Conservation (phyloP, 1,140 invertebrate genomes). For the Choristoneura fumiferana region DNA sequence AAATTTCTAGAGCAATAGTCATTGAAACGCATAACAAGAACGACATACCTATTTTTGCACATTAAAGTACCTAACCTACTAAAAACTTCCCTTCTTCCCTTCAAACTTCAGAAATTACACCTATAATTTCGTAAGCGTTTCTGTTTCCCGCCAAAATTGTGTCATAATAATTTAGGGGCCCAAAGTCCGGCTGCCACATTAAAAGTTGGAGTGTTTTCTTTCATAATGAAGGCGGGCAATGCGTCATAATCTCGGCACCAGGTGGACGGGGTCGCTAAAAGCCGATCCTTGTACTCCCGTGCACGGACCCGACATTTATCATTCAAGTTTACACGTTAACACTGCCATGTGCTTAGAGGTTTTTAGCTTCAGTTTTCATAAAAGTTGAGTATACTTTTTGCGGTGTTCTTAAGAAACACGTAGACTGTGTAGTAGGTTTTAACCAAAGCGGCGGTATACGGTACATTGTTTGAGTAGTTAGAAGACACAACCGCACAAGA, state of each 20-base stretch:
- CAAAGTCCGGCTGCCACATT: conserved; percentile 2
- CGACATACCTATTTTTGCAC: too few species aligned
- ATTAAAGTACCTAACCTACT: too few species aligned
- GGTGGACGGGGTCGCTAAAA: conserved; percentile 33
- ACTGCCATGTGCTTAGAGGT: conserved; percentile 14
- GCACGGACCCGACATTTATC: conserved; percentile 38
- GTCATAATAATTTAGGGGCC: conserved; percentile 15
- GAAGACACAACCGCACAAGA: too few species aligned
- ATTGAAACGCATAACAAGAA: too few species aligned
- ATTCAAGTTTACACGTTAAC: conserved; percentile 30
- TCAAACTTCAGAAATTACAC: background rate
- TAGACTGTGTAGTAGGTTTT: too few species aligned
- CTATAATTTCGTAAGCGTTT: background rate
- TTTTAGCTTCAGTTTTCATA: conserved; percentile 31
- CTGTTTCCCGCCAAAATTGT: background rate
- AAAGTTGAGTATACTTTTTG: conserved; percentile 34
- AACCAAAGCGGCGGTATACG: too few species aligned
- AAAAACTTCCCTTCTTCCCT: too few species aligned
- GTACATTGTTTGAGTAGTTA: too few species aligned
- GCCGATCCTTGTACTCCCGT: conserved; percentile 37
- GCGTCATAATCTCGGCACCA: conserved; percentile 19
- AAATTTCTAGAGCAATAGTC: too few species aligned
- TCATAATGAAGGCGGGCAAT: conserved; percentile 18
- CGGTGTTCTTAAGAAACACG: conserved; percentile 7
- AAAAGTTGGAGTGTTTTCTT: conserved; percentile 23